Conservation (phyloP, 2,888 invertebrate genomes). For the Dinocampus coccinellae region DNA sequence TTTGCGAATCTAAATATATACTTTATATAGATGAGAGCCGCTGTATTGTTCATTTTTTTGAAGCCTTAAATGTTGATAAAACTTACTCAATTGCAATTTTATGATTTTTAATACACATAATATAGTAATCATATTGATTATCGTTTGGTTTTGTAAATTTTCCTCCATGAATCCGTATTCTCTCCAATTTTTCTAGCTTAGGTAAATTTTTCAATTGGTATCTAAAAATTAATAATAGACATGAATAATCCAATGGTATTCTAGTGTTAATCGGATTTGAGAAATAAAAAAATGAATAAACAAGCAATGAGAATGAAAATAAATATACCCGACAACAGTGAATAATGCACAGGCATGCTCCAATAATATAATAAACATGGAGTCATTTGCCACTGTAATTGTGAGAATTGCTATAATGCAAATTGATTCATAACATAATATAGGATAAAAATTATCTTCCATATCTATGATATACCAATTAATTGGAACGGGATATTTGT, state of each 20-base stretch:
- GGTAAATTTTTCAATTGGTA: not conserved
- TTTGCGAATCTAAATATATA: conserved; percentile 1
- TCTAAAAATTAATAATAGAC: not conserved
- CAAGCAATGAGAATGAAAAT: no score
- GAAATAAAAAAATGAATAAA: no score
- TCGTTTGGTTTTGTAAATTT: not conserved
- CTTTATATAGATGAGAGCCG: no score
- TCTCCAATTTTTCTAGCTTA: no score
- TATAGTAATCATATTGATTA: not conserved
- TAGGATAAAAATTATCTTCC: conserved; percentile 12
- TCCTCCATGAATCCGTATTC: no score
- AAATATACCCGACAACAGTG: conserved; percentile 28
- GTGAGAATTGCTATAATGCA: not conserved
- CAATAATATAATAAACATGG: conserved; percentile 5
- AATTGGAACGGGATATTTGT: conserved; percentile 9
- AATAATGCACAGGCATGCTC: conserved; percentile 31
- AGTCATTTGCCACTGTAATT: conserved; percentile 14
- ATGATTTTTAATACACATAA: conserved; percentile 8
- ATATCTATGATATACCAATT: conserved; percentile 7
- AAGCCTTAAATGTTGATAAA: not conserved
- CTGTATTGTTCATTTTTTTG: not conserved
- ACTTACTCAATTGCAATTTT: conserved; percentile 1
- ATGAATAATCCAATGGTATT: not conserved
- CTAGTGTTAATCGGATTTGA: no score
- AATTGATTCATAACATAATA: not conserved